A percentile compares a stretch with the other conserved stretches of the same genome.
These are phyloP conservation scores for Gandaritis pyraliata DNA, from an alignment of 2,888 invertebrate genomes.

Conservation along the genomic window DNA sequence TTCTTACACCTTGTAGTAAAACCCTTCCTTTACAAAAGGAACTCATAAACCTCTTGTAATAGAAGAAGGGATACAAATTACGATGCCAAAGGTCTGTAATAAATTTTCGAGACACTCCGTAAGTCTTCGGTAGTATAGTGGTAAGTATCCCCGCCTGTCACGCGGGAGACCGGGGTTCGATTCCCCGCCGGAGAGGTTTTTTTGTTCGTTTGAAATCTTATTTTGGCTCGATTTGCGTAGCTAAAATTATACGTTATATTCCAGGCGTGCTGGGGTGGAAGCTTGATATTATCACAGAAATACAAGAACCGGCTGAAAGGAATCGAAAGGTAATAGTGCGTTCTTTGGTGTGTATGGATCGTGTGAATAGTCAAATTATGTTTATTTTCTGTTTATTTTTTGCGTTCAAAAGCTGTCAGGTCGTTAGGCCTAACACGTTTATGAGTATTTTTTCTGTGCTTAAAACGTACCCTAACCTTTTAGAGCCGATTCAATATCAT, in stretches of 20 bases:
- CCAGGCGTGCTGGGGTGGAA: conserved; percentile 92
- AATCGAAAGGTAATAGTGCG: conserved; percentile 78
- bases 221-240: neutral
- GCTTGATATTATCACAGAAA: conserved; percentile 87
- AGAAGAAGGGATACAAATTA: too few relatives aligned
- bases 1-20: too few relatives aligned
- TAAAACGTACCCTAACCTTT: conserved; percentile 38
- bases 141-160: conserved; percentile 85
- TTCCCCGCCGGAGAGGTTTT: conserved; percentile 79
- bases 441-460: too few relatives aligned
- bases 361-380: too few relatives aligned
- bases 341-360: too few relatives aligned
- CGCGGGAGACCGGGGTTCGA: conserved; percentile 86
- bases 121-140: conserved; percentile 83
- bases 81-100: neutral
- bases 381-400: too few relatives aligned
- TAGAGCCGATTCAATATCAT: conserved; percentile 90
- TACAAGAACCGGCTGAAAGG: conserved; percentile 86
- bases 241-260: conserved; percentile 36
- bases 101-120: neutral
- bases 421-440: too few relatives aligned
- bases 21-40: too few relatives aligned
- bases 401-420: too few relatives aligned
- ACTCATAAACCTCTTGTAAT: too few relatives aligned
- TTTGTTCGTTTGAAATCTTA: neutral